Percentiles rank a stretch among this genome's conserved stretches.
These are phyloP conservation scores for Synergus gifuensis DNA, from an alignment of 2,888 invertebrate genomes.

Conservation along the genomic window DNA sequence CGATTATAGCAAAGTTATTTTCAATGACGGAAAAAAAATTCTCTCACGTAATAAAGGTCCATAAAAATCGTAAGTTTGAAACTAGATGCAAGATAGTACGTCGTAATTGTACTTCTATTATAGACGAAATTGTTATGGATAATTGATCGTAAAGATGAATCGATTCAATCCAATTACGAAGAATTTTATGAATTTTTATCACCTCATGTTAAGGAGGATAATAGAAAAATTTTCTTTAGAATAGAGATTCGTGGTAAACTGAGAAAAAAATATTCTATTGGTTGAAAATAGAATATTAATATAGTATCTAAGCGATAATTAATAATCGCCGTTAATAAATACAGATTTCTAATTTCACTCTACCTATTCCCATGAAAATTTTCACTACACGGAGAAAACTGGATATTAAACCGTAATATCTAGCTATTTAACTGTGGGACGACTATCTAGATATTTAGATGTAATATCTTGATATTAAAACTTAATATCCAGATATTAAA, in stretches of 20 bases:
- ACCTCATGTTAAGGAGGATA: background rate
- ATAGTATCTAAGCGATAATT: background rate
- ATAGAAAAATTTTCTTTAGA: background rate
- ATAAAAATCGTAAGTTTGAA: background rate
- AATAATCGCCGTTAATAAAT: background rate
- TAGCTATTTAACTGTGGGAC: no score
- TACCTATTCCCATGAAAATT: conserved; percentile 7
- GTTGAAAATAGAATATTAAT: background rate
- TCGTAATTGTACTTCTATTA: background rate
- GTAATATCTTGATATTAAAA: no score
- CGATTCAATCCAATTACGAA: conserved; percentile 14
- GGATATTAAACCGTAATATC: no score
- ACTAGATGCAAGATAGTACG: no score
- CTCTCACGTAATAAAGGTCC: conserved; percentile 1
- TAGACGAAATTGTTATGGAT: background rate
- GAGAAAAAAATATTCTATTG: background rate
- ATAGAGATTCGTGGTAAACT: background rate
- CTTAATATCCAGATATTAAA: no score
- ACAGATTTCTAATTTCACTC: background rate
- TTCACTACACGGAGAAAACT: no score
- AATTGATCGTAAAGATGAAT: conserved; percentile 24
- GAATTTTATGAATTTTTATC: background rate
- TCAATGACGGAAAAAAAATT: background rate
- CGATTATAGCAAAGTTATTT: conserved; percentile 3
- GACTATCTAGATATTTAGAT: no score